Conservation (phyloP, 2,888 invertebrate species). For the Troilus luridus region DNA sequence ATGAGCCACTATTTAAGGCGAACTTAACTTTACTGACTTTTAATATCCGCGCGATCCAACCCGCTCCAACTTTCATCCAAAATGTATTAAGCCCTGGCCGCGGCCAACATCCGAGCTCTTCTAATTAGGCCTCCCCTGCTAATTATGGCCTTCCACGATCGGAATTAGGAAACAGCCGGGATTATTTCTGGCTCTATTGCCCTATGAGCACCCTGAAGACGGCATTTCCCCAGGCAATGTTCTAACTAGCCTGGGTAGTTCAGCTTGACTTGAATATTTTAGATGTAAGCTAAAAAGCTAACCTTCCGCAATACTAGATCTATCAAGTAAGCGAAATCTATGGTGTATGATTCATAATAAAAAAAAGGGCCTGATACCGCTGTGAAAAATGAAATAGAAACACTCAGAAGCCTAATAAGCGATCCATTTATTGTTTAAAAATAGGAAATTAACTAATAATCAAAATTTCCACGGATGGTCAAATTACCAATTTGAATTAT, state of each 20-base stretch:
- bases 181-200: conserved; percentile 2
- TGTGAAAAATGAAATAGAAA: too few species aligned
- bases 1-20: conserved; percentile 32
- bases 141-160: not conserved
- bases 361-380: too few species aligned
- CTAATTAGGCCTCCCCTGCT: conserved; percentile 23
- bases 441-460: too few species aligned
- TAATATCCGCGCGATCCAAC: not conserved
- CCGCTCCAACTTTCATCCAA: not conserved
- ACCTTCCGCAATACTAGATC: too few species aligned
- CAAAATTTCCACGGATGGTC: too few species aligned
- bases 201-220: not conserved
- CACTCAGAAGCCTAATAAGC: too few species aligned
- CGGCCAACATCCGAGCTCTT: not conserved
- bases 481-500: too few species aligned
- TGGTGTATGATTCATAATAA: too few species aligned
- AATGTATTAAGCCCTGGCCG: conserved; percentile 38
- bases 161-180: not conserved
- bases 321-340: too few species aligned
- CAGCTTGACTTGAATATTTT: not conserved
- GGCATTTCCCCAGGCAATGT: too few species aligned
- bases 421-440: too few species aligned
- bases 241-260: not conserved
- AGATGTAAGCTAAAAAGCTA: not conserved
- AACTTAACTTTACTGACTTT: conserved; percentile 45